Evolutionary conservation across 2,888 invertebrate genomes (phyloP).

Genomic region (Adelognathus sp.): DNA sequence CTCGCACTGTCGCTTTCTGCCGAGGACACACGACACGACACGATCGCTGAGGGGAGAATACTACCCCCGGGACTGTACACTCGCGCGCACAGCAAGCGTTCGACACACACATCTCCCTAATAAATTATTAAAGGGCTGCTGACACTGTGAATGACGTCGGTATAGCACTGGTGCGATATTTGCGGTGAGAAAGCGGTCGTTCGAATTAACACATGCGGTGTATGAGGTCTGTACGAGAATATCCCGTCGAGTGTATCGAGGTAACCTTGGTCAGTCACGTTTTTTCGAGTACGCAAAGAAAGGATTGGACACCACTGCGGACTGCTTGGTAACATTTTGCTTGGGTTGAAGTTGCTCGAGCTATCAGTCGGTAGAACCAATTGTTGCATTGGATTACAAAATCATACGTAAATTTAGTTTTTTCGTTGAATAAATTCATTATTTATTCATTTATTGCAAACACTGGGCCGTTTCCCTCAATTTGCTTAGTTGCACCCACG

Average conservation of each 20-base stretch:
- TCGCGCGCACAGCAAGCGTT: constrained; percentile 63
- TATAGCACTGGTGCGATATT: constrained; percentile 46
- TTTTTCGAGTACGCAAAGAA: too few species aligned
- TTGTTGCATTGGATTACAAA: too few species aligned
- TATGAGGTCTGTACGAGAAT: constrained; percentile 16
- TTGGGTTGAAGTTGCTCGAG: too few species aligned
- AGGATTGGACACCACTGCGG: too few species aligned
- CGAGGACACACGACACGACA: constrained; percentile 79
- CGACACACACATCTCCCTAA: constrained; percentile 72
- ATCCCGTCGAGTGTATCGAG: constrained; percentile 13
- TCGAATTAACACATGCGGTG: constrained; percentile 35
- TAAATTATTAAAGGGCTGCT: constrained; percentile 80
- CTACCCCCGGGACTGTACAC: constrained; percentile 61
- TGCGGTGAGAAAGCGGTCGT: constrained; percentile 61
- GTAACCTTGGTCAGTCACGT: background rate
- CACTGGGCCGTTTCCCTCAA: too few species aligned
- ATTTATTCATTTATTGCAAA: too few species aligned
- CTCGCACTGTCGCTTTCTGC: constrained; percentile 65
- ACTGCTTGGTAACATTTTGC: too few species aligned
- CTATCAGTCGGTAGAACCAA: too few species aligned
- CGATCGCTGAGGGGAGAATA: constrained; percentile 58
- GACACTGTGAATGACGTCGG: constrained; percentile 77
- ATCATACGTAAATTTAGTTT: too few species aligned
- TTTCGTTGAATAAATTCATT: too few species aligned
- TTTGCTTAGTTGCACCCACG: too few species aligned